A percentile compares a stretch with the other conserved stretches of the same genome.
Conservation (phyloP, 2,797 vertebrate species). For the Pogonophryne albipinna region DNA sequence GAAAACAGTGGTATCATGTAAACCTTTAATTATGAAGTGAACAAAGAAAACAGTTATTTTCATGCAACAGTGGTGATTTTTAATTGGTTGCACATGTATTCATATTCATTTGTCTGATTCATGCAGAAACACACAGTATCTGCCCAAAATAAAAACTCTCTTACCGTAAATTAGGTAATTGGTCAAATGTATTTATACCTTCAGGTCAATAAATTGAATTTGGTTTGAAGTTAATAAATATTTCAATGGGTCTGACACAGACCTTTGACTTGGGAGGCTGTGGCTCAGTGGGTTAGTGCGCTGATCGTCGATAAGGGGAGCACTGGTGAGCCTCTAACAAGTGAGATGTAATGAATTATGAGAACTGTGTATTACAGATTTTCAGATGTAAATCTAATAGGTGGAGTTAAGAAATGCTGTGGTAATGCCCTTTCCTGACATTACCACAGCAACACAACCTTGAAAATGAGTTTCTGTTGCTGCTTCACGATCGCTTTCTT, state of each 20-base stretch:
- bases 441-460: slow-evolving; percentile 37
- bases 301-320: too few species aligned
- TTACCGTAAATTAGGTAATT: background rate
- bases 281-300: too few species aligned
- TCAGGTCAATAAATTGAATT: slow-evolving; percentile 2
- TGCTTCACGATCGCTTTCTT: slow-evolving; percentile 21
- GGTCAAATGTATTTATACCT: background rate
- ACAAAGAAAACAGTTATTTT: slow-evolving; percentile 6
- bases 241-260: background rate
- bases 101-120: slow-evolving; percentile 27
- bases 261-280: background rate
- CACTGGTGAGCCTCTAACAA: too few species aligned
- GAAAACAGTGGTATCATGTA: slow-evolving; percentile 13
- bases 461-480: slow-evolving; percentile 5
- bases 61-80: slow-evolving; percentile 13
- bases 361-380: background rate
- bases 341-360: too few species aligned
- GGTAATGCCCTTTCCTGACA: slow-evolving; percentile 20
- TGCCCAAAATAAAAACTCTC: slow-evolving; percentile 22
- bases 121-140: slow-evolving; percentile 9
- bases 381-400: background rate
- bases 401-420: background rate
- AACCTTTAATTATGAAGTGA: slow-evolving; percentile 42
- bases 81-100: slow-evolving; percentile 55
- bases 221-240: slow-evolving; percentile 12